Evolutionary conservation across 2,113 vertebrate genomes (phyloP), one percentile per base, ranked within the genome.

Genomic region (Clupea harengus): DNA sequence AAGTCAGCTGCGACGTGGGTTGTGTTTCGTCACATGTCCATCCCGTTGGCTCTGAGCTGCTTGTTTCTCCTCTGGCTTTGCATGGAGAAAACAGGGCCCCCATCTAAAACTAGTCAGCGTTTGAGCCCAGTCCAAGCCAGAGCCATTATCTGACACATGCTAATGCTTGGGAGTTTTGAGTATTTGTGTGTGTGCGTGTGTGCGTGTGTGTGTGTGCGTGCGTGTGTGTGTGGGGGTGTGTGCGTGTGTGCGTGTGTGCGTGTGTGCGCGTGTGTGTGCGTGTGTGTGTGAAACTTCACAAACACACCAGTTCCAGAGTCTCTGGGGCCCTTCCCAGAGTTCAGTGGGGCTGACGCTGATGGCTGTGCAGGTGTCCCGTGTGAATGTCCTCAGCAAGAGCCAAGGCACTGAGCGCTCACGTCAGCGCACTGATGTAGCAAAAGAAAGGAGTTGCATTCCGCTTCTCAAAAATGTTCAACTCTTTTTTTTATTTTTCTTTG

Each of bases 101-200:
- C 72, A 60, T 78, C 32, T 13, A 39, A 78, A 17, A 13, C 10
- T 78, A 78, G 39, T 78, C 28, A 78, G 72, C 0, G 72, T 25
- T 28, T 25, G 54, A 32, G 72, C 28, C 72, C 72, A 78, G 72
- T 39, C 25, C 25, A 28, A 78, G 25, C 10, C 72, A 78, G 28
- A 78, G 72, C 72, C 72, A 39, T 78, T 32, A 78, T 32, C 72
- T 78, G 25, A 78, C 72, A 78, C 72, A 78, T 78, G 72, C 72
- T 78, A 32, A 78, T 32, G 72, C 25, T 78, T 39, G 13, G 32
- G 28, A 78, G 13, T 25, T 67, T 28, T 60, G 54, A 60, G 54
- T 25, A 9, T 28, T 6, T 67, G 8, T 67, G 64, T 67, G 64
- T 67, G 22, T 67, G 64, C 28, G 64, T 67, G 64, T 28, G n/a